A percentile compares a stretch with the other conserved stretches of the same genome.
Evolutionary conservation across 2,113 vertebrate genomes (phyloP).

Genomic region (Aptenodytes patagonicus): DNA sequence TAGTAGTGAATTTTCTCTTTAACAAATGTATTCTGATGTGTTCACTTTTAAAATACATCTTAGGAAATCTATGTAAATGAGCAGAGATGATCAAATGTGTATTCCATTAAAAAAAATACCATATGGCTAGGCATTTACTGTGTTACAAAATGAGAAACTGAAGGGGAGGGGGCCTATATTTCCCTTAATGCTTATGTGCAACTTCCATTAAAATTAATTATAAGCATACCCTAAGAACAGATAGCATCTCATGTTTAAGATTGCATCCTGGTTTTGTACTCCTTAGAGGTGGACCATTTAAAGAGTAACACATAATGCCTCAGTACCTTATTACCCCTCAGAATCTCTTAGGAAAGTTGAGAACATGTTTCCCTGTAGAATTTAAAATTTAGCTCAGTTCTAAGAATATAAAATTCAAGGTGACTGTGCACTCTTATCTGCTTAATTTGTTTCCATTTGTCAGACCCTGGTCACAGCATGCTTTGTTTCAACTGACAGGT

Average conservation of each 20-base stretch:
- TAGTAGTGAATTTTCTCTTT: not conserved
- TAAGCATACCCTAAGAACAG: not conserved
- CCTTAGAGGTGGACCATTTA: not conserved
- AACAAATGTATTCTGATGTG: not conserved
- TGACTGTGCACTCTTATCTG: not conserved
- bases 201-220: constrained; percentile 24
- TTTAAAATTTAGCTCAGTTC: not conserved
- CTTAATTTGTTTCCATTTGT: not conserved
- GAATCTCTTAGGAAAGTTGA: not conserved
- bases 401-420: not conserved
- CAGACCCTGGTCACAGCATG: not conserved
- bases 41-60: not conserved
- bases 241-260: not conserved
- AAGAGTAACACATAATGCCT: not conserved
- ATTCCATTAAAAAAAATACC: constrained; percentile 23
- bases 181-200: not conserved
- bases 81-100: constrained; percentile 21
- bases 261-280: not conserved
- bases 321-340: not conserved
- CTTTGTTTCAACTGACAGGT: not conserved
- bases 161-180: not conserved
- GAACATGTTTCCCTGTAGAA: not conserved
- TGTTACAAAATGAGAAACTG: constrained; percentile 6
- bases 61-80: constrained; percentile 19
- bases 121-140: constrained; percentile 5